phyloP scores from a whole-genome alignment of 2,113 vertebrate species.

The Acanthisitta chloris region DNA sequence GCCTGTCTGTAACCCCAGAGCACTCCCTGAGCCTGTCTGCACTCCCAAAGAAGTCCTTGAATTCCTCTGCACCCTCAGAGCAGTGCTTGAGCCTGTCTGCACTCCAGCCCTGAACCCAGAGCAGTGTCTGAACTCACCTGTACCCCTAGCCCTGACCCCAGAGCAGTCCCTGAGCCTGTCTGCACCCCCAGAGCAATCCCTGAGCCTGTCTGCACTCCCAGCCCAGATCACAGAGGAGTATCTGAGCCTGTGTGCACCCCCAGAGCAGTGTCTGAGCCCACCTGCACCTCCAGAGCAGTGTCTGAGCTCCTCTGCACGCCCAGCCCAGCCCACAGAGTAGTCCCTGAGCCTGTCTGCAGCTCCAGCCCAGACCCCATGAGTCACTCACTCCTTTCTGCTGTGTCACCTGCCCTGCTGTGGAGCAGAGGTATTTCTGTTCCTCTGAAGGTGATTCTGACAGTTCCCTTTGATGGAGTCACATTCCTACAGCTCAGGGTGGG shows the following conservation, averaged over 20 bases:
- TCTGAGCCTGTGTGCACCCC: background rate
- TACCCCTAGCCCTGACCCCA: no score
- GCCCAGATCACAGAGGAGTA: no score
- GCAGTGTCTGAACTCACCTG: no score
- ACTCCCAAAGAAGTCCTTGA: no score
- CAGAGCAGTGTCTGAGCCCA: background rate
- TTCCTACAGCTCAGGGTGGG: background rate
- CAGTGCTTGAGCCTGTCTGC: no score
- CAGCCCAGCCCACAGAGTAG: no score
- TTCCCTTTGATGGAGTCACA: background rate
- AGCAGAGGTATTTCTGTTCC: accelerated
- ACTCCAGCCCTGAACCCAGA: no score
- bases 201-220: background rate
- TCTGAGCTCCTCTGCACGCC: no score
- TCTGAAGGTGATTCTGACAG: background rate
- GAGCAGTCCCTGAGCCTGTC: background rate
- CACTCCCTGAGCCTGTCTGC: background rate
- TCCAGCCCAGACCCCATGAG: background rate
- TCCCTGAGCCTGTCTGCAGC: no score
- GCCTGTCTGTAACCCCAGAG: no score
- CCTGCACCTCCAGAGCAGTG: no score
- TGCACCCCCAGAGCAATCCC: background rate
- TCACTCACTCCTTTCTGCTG: background rate
- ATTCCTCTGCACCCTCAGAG: no score
- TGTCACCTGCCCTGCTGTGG: accelerated